phyloP scores from a whole-genome alignment of 2,797 vertebrate genomes.

The Hypotaenidia philippensis region DNA sequence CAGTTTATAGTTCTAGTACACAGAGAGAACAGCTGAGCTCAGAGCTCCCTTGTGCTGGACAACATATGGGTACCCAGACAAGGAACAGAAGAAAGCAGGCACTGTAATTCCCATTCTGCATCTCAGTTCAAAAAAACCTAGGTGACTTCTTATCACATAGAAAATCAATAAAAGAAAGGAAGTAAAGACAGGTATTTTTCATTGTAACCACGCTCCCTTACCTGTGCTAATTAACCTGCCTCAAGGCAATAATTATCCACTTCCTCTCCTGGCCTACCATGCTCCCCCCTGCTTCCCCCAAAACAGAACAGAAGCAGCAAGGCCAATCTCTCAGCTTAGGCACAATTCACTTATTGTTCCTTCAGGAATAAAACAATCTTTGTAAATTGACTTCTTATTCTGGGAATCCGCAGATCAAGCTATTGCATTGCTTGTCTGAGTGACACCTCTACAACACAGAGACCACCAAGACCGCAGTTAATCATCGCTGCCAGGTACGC shows the following conservation, averaged over 20 bases:
- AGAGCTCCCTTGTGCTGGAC: background rate
- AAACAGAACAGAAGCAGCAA: background rate
- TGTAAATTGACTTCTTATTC: constrained; percentile 1
- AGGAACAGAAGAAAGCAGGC: background rate
- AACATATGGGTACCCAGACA: fast-evolving
- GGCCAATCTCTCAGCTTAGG: background rate
- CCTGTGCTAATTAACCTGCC: constrained; percentile 22
- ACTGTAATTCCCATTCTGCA: background rate
- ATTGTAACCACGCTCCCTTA: background rate
- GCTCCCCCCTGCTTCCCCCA: background rate
- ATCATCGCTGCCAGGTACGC: background rate
- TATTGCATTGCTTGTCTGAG: background rate
- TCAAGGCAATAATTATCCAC: background rate
- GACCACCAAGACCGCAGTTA: background rate
- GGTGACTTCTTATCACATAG: background rate
- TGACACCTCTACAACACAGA: background rate
- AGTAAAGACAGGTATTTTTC: background rate
- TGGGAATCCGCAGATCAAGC: background rate
- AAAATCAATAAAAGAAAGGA: background rate
- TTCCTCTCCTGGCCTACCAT: background rate
- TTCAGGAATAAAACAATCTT: background rate
- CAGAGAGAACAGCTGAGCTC: background rate
- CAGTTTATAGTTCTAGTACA: background rate
- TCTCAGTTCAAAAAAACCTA: background rate
- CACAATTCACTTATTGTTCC: background rate